Evolutionary conservation across 2,113 vertebrate genomes (phyloP).

Genomic region (Sclerurus mexicanus): DNA sequence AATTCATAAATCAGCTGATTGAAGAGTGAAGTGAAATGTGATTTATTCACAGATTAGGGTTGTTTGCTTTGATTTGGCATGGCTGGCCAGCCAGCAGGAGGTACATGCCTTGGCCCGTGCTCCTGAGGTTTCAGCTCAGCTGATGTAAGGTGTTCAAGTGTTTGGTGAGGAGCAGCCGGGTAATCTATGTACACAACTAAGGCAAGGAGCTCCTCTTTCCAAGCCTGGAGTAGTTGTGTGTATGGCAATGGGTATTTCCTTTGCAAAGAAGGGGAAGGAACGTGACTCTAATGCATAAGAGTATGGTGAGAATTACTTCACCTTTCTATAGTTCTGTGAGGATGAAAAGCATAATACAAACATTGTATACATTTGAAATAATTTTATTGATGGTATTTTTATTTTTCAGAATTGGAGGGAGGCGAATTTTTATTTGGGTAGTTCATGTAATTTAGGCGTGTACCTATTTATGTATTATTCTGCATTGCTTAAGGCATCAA

Average conservation of each 20-base stretch:
- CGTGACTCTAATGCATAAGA: not conserved
- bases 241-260: not conserved
- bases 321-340: not conserved
- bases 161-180: not conserved
- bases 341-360: not conserved
- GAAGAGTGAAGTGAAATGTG: not conserved
- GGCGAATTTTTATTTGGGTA: not conserved
- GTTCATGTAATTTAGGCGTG: not conserved
- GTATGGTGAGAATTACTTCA: not conserved
- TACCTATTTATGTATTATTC: not conserved
- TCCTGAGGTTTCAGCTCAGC: not conserved
- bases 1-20: conserved; percentile 28
- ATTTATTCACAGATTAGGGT: not conserved
- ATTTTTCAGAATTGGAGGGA: not conserved
- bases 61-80: not conserved
- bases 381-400: not conserved
- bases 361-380: not conserved
- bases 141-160: not conserved
- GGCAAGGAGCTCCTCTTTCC: not conserved
- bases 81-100: not conserved
- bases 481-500: not conserved
- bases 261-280: not conserved
- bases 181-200: not conserved
- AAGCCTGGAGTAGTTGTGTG: not conserved
- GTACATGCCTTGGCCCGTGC: not conserved